Evolutionary conservation across 2,797 vertebrate species (phyloP), one percentile per base, ranked within the genome.

Genomic region (Poeciliopsis presidionis): DNA sequence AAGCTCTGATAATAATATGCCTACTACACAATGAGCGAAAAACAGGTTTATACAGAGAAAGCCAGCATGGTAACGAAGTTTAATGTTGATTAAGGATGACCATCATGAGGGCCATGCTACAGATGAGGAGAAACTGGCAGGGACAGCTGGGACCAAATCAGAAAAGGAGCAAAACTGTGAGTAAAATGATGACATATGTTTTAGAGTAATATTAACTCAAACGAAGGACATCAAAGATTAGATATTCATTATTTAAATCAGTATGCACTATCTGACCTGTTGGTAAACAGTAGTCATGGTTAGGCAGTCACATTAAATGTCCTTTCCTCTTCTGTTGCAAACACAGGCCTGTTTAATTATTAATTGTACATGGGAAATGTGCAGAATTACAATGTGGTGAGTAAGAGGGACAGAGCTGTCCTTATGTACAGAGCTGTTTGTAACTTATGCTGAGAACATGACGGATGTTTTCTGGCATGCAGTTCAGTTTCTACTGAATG

Each of bases 51-150:
- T 16, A 7, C 13, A n/a, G 3, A 1, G 22, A 16, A 30, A 61
- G 6, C 57, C 51, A 45, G 20, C 39, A 18, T 67, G n/a, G 49
- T 79, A 39, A 81, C 59, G 76, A 33, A 41, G 3, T 25, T 65
- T 86, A 51, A 4, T 79, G 39, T 39, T 69, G 49, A 79, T 96
- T 93, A 93, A 95, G 87, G 96, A 96, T 39, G 96, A 90, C 18
- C 95, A 90, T 41, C 93, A 93, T 77, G 95, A 96, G 47, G 96
- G 93, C 51, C 97, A 88, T 0, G 97, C 97, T 80, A 99, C 98
- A 0, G 98, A 99, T 0, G 98, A 99, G 89, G 98, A 99, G 91
- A 99, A 99, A 86, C 36, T 98, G 94, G 97, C 97, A 0, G 97
- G 95, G 85, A 97, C 95, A 0, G 82, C 46, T 0, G 55, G 92